phyloP scores from a whole-genome alignment of 1,140 invertebrate species.

The Tetragnatha versicolor region DNA sequence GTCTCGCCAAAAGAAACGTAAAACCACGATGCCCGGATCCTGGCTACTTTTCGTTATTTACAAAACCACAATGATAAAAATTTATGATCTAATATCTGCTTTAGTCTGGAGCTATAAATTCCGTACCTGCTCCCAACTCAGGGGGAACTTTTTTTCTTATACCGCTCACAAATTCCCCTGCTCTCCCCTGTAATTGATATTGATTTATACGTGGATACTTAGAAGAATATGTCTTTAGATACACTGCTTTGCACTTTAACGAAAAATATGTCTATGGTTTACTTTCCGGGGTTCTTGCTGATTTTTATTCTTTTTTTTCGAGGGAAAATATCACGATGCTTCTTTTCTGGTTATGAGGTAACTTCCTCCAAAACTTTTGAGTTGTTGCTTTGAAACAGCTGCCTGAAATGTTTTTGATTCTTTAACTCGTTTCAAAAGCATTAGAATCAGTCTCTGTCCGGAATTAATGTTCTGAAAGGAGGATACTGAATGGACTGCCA shows the following conservation, averaged over 20 bases:
- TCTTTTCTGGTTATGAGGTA: too few species aligned
- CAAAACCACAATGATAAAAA: slow-evolving; percentile 29
- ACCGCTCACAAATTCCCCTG: too few species aligned
- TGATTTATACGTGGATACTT: slow-evolving; percentile 36
- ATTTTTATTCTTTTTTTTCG: background rate
- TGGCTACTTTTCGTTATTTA: background rate
- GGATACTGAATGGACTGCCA: too few species aligned
- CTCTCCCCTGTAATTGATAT: slow-evolving; percentile 30
- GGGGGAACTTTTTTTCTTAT: slow-evolving; percentile 5
- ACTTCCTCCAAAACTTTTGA: too few species aligned
- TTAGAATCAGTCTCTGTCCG: too few species aligned
- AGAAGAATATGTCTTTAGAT: background rate
- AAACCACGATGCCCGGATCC: too few species aligned
- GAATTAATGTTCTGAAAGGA: too few species aligned
- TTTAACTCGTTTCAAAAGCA: too few species aligned
- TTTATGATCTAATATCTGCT: slow-evolving; percentile 34
- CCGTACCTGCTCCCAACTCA: background rate
- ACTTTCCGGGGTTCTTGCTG: background rate
- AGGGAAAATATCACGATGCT: too few species aligned
- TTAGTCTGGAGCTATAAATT: slow-evolving; percentile 20
- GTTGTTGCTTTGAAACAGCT: too few species aligned
- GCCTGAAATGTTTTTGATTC: too few species aligned
- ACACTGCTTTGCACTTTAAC: background rate
- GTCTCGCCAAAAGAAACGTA: background rate
- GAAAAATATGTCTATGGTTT: background rate